These are phyloP conservation scores for Brevimyrus niger DNA, from an alignment of 2,113 vertebrate genomes.

Conservation along the genomic window DNA sequence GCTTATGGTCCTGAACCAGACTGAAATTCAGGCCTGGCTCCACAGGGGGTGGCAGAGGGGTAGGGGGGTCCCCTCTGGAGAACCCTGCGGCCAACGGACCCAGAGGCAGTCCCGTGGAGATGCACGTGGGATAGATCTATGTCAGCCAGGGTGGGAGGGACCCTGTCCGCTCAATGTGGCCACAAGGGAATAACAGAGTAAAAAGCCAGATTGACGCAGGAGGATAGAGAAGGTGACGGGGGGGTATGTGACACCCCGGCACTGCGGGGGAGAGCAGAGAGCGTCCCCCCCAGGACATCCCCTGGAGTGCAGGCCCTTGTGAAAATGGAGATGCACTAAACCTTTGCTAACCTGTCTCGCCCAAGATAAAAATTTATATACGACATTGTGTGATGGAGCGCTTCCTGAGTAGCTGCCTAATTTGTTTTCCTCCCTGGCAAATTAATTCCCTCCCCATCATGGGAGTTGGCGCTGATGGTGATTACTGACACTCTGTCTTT, in stretches of 20 bases:
- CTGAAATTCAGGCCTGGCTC: not conserved
- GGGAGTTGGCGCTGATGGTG: constrained; percentile 46
- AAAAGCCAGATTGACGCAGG: not conserved
- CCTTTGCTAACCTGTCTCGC: constrained; percentile 63
- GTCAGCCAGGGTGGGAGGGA: not conserved
- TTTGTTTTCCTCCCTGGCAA: constrained; percentile 65
- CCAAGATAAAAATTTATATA: constrained; percentile 74
- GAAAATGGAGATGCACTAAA: constrained; percentile 67
- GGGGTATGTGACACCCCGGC: constrained; percentile 6
- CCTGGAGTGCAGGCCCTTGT: constrained; percentile 54
- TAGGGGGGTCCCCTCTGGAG: not conserved
- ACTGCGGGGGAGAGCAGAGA: constrained; percentile 45
- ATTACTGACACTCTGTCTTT: constrained; percentile 50
- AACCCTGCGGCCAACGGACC: not conserved
- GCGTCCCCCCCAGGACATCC: constrained; percentile 40
- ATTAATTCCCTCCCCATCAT: constrained; percentile 64
- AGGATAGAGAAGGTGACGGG: constrained; percentile 14
- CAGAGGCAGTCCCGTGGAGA: not conserved
- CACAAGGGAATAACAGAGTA: not conserved
- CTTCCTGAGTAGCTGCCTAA: constrained; percentile 50
- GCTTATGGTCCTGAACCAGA: not conserved
- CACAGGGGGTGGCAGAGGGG: not conserved
- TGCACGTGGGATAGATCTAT: not conserved
- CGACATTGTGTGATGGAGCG: constrained; percentile 61
- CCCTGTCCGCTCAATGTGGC: not conserved